Evolutionary conservation across 1,140 invertebrate species (phyloP).

Genomic region (Condylostylus longicornis): DNA sequence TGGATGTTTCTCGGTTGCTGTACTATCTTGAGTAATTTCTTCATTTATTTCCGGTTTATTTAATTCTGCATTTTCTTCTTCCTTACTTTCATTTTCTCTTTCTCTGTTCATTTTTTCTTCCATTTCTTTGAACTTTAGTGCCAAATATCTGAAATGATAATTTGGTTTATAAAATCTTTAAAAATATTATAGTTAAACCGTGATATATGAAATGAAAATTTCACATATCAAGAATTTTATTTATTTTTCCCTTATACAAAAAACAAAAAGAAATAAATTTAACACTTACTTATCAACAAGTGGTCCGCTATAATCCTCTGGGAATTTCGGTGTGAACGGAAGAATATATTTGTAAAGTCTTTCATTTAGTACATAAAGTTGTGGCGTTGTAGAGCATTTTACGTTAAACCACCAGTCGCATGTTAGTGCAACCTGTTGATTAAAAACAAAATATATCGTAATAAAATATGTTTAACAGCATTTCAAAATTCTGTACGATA

Average conservation of each 20-base stretch:
- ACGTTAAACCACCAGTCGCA: conserved; percentile 92
- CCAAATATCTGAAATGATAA: conserved; percentile 45
- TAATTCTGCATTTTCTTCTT: conserved; percentile 11
- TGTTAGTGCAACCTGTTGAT: conserved; percentile 42
- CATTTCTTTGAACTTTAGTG: conserved; percentile 67
- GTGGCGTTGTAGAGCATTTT: conserved; percentile 61
- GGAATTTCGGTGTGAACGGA: conserved; percentile 69
- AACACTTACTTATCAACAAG: conserved; percentile 56
- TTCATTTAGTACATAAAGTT: conserved; percentile 75
- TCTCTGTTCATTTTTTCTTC: conserved; percentile 50
- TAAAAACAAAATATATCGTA: neutral
- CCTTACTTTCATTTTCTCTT: conserved; percentile 25
- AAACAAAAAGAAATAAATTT: neutral
- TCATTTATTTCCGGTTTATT: conserved; percentile 3
- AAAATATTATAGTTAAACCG: neutral
- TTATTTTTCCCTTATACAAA: conserved; percentile 7
- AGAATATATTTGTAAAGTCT: conserved; percentile 75
- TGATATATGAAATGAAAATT: neutral
- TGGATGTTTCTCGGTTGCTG: neutral
- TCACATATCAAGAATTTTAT: neutral
- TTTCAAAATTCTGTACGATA: too few relatives aligned
- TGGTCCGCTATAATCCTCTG: conserved; percentile 71
- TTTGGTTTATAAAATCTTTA: conserved; percentile 1
- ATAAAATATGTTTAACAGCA: neutral
- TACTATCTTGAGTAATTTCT: neutral